Conservation (phyloP, 30 jellyfish, hydroid and myxozoan genomes). For the Cassiopea andromeda region DNA sequence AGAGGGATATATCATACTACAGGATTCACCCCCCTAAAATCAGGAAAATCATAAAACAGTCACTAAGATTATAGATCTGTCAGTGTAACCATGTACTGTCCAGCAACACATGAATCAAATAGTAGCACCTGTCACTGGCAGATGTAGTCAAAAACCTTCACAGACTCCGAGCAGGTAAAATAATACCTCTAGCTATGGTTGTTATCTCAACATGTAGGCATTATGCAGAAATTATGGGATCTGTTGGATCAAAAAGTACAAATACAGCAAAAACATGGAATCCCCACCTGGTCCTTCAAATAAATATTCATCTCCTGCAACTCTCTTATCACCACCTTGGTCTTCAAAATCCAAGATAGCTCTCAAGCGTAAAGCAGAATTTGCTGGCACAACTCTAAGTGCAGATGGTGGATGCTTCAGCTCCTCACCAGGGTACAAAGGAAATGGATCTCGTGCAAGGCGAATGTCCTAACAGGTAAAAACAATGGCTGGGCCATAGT, state of each 20-base stretch:
- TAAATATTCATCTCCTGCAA: conserved; percentile 99
- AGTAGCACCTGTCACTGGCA: too few relatives aligned
- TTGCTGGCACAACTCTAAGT: conserved; percentile 90
- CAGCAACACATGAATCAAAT: too few relatives aligned
- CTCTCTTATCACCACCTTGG: conserved; percentile 70
- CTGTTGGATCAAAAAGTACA: background rate
- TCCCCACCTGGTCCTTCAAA: conserved; percentile 96
- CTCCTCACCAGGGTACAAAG: conserved; percentile 97
- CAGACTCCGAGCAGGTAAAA: too few relatives aligned
- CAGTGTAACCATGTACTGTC: too few relatives aligned
- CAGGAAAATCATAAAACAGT: too few relatives aligned
- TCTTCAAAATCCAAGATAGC: conserved; percentile 90
- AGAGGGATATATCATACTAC: too few relatives aligned
- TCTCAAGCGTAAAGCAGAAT: conserved; percentile 91
- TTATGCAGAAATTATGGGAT: background rate
- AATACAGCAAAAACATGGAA: background rate
- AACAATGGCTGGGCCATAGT: background rate
- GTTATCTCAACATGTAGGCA: too few relatives aligned
- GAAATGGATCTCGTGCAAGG: conserved; percentile 99
- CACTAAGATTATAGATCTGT: too few relatives aligned
- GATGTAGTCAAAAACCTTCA: too few relatives aligned
- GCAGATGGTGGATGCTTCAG: conserved; percentile 84
- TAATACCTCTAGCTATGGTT: too few relatives aligned
- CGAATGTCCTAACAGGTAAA: conserved; percentile 81
- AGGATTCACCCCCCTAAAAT: too few relatives aligned